Conservation (phyloP, 2,888 invertebrate species). For the Diaphora mendica region DNA sequence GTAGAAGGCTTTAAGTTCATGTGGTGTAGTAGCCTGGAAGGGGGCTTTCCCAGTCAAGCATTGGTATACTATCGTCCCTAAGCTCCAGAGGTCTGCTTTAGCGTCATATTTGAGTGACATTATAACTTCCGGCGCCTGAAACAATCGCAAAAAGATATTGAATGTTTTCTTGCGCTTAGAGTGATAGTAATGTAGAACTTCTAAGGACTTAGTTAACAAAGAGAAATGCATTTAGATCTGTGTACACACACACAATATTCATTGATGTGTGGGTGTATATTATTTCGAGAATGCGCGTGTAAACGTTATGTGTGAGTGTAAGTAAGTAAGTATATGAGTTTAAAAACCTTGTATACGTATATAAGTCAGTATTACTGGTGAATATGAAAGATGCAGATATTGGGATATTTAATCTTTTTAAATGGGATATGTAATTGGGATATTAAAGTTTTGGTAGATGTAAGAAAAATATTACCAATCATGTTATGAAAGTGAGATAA, state of each 20-base stretch:
- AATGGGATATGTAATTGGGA: too few species aligned
- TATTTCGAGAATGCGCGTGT: not conserved
- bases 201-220: not conserved
- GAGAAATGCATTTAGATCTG: not conserved
- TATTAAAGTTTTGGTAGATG: not conserved
- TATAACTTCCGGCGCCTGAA: slow-evolving; percentile 98
- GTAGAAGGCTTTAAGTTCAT: slow-evolving; percentile 98
- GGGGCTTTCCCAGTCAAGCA: slow-evolving; percentile 99
- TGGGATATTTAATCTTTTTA: not conserved
- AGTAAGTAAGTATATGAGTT: not conserved
- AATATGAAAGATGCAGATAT: not conserved
- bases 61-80: slow-evolving; percentile 99
- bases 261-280: not conserved
- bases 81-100: slow-evolving; percentile 99
- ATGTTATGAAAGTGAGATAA: not conserved
- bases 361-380: not conserved
- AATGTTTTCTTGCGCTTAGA: not conserved
- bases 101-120: slow-evolving; percentile 99
- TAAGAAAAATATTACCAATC: not conserved
- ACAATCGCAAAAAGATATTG: slow-evolving; percentile 1
- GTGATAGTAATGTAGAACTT: not conserved
- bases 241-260: not conserved
- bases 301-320: not conserved
- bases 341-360: not conserved
- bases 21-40: slow-evolving; percentile 98